Percentiles rank a stretch among this genome's conserved stretches.
Evolutionary conservation across 2,113 vertebrate species (phyloP).

Genomic region (Dipodomys stephensi): DNA sequence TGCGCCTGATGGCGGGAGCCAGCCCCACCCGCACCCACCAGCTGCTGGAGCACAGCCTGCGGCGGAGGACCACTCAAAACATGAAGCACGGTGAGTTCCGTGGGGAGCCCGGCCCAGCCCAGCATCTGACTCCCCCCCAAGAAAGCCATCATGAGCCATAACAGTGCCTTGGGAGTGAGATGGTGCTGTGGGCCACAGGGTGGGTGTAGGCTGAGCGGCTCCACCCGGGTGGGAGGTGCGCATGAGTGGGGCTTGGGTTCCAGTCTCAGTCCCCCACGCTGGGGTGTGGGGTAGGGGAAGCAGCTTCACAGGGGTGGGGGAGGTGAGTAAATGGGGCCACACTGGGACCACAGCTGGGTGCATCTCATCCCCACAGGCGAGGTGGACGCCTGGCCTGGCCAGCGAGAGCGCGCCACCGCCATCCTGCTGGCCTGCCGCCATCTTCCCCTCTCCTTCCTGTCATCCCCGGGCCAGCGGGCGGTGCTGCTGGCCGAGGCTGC

Average conservation of each 20-base stretch:
- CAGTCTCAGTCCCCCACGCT: too few species aligned
- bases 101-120: not conserved
- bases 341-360: rapidly evolving
- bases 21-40: slow-evolving; percentile 98
- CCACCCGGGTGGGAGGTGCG: too few species aligned
- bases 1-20: slow-evolving; percentile 98
- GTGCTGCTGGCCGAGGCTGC: slow-evolving; percentile 96
- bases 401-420: slow-evolving; percentile 95
- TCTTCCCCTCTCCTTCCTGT: slow-evolving; percentile 96
- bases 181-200: too few species aligned
- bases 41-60: slow-evolving; percentile 96
- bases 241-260: too few species aligned
- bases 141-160: not conserved
- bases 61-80: slow-evolving; percentile 87
- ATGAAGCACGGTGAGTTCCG: slow-evolving; percentile 83
- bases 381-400: slow-evolving; percentile 91
- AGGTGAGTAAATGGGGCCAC: not conserved
- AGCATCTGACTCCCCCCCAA: too few species aligned
- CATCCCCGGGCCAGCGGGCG: slow-evolving; percentile 94
- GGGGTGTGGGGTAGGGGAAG: not conserved
- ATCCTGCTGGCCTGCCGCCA: slow-evolving; percentile 97
- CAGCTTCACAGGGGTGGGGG: rapidly evolving
- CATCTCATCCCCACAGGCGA: slow-evolving; percentile 83
- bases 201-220: rapidly evolving
- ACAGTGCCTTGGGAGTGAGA: not conserved